Percentiles rank a stretch among this genome's conserved stretches.
Conservation (phyloP, 1,140 invertebrate genomes). For the Lucilia cuprina region DNA sequence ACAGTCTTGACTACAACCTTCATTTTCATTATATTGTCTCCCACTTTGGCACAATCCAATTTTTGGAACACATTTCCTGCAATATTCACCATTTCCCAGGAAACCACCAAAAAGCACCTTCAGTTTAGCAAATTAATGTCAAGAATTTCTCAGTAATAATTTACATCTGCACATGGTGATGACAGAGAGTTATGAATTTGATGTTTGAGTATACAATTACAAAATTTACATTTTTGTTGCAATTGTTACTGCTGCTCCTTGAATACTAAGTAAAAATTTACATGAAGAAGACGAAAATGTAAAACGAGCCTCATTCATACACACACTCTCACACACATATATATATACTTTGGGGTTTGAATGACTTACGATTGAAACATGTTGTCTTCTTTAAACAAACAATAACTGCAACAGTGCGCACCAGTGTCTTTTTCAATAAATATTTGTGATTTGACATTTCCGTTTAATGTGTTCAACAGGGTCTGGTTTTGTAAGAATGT, state of each 20-base stretch:
- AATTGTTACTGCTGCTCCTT: not conserved
- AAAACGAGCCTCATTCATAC: not conserved
- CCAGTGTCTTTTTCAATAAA: constrained; percentile 17
- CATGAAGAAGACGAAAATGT: not conserved
- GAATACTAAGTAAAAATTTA: not conserved
- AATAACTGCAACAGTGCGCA: not conserved
- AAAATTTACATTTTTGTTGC: not conserved
- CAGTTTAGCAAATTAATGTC: not conserved
- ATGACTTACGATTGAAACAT: no score
- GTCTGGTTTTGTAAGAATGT: not conserved
- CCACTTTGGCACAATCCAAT: no score
- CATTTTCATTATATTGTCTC: no score
- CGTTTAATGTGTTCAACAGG: not conserved
- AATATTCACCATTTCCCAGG: no score
- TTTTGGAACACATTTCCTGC: no score
- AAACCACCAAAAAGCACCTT: no score
- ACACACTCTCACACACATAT: not conserved
- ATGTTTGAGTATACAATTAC: not conserved
- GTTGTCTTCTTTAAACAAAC: not conserved
- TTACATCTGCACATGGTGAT: not conserved
- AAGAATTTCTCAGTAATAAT: constrained; percentile 11
- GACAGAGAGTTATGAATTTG: not conserved
- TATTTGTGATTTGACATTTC: constrained; percentile 31
- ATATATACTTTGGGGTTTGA: no score
- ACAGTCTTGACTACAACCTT: no score